phyloP scores from a whole-genome alignment of 2,113 vertebrate genomes.

The Glaucomys volans region DNA sequence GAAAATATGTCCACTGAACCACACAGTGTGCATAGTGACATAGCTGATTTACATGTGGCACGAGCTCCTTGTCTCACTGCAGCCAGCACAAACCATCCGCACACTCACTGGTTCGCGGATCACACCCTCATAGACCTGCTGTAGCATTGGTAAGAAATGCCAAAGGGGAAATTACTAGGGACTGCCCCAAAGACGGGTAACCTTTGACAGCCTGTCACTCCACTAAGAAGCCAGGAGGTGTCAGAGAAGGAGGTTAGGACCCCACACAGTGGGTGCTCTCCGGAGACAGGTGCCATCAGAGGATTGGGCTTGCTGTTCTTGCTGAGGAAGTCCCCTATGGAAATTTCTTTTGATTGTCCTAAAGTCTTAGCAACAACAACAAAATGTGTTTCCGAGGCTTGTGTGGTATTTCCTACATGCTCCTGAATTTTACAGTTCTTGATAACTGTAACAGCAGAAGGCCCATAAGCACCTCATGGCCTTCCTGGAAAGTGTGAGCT shows the following conservation, averaged over 20 bases:
- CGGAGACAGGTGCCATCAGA: fast-evolving
- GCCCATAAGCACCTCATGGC: background rate
- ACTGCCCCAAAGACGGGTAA: background rate
- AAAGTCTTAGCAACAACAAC: background rate
- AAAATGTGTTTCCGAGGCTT: background rate
- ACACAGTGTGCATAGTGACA: background rate
- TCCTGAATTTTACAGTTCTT: background rate
- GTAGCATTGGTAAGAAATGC: background rate
- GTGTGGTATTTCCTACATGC: background rate
- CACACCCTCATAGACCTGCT: background rate
- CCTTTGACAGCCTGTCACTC: background rate
- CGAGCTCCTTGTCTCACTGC: background rate
- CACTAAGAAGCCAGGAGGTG: background rate
- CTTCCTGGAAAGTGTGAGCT: background rate
- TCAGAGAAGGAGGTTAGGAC: background rate
- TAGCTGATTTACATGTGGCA: background rate
- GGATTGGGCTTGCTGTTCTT: background rate
- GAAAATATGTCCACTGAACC: background rate
- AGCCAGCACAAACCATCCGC: background rate
- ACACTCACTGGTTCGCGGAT: background rate
- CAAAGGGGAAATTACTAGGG: background rate
- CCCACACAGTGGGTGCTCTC: fast-evolving
- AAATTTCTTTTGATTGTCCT: background rate
- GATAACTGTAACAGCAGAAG: background rate
- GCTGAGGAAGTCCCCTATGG: fast-evolving